A percentile compares a stretch with the other conserved stretches of the same genome.
phyloP scores from a whole-genome alignment of 2,797 vertebrate genomes.

The Enteromius fasciolatus region DNA sequence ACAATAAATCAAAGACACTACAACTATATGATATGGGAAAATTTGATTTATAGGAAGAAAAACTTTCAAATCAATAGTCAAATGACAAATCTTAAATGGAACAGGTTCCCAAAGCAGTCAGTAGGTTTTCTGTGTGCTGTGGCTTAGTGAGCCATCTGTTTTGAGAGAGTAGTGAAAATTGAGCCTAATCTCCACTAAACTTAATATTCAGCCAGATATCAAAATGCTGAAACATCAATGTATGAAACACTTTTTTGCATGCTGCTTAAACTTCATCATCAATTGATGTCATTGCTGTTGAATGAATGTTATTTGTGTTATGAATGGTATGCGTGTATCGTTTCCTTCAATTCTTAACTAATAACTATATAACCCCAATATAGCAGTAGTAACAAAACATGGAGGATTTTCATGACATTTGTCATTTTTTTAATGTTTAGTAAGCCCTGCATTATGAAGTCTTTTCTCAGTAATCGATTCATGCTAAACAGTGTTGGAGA shows the following conservation, averaged over 20 bases:
- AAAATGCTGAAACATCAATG: neutral
- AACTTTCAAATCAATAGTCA: neutral
- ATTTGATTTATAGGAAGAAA: neutral
- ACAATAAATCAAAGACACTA: neutral
- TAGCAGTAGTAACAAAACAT: too few relatives aligned
- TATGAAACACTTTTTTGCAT: neutral
- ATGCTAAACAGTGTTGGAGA: too few relatives aligned
- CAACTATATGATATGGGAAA: neutral
- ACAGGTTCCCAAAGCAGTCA: neutral
- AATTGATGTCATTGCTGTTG: neutral
- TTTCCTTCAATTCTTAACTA: too few relatives aligned
- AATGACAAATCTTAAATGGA: neutral
- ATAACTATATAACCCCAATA: too few relatives aligned
- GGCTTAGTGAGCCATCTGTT: neutral
- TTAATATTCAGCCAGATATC: slow-evolving; percentile 2
- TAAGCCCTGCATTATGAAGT: neutral
- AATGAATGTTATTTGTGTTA: neutral
- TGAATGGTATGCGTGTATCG: neutral
- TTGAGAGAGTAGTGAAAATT: neutral
- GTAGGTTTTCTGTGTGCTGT: neutral
- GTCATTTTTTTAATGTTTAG: neutral
- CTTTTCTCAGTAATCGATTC: neutral
- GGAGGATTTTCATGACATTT: too few relatives aligned
- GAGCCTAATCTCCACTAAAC: neutral
- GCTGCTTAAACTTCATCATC: neutral